phyloP scores from a whole-genome alignment of 2,113 vertebrate species.

The Equus quagga region DNA sequence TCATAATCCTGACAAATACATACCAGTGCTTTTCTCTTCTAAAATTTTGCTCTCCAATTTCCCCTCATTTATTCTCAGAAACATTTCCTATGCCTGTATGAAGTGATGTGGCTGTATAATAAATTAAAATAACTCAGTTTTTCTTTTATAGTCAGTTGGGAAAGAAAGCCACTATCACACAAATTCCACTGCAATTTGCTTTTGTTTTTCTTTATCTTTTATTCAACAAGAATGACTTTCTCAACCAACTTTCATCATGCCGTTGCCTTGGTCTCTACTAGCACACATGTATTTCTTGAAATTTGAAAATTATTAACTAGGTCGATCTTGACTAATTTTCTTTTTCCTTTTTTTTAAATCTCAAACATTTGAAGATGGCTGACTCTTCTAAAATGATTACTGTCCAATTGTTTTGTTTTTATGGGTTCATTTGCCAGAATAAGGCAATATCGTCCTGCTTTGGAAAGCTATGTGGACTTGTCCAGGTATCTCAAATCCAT shows the following conservation, averaged over 20 bases:
- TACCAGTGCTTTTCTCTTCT: conserved; percentile 63
- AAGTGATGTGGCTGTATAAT: conserved; percentile 43
- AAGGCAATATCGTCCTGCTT: not conserved
- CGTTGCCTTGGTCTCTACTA: not conserved
- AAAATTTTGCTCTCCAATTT: conserved; percentile 68
- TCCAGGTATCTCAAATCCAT: not conserved
- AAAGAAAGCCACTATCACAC: conserved; percentile 38
- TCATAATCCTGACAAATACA: not conserved
- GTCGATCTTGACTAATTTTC: not conserved
- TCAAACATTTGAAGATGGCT: not conserved
- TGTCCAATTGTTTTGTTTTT: not conserved
- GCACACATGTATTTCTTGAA: not conserved
- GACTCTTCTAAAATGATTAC: not conserved
- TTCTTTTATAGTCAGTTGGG: conserved; percentile 58
- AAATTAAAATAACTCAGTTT: conserved; percentile 67
- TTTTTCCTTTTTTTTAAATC: not conserved
- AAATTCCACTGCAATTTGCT: not conserved
- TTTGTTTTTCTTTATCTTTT: not conserved
- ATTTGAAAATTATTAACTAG: not conserved
- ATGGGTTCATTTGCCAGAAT: not conserved
- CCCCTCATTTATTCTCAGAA: conserved; percentile 63
- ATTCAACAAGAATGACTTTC: not conserved
- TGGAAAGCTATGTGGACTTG: not conserved
- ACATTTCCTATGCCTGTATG: conserved; percentile 60
- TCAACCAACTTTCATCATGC: not conserved